Conservation (phyloP, 2,888 invertebrate genomes). For the Choristoneura rosaceana region DNA sequence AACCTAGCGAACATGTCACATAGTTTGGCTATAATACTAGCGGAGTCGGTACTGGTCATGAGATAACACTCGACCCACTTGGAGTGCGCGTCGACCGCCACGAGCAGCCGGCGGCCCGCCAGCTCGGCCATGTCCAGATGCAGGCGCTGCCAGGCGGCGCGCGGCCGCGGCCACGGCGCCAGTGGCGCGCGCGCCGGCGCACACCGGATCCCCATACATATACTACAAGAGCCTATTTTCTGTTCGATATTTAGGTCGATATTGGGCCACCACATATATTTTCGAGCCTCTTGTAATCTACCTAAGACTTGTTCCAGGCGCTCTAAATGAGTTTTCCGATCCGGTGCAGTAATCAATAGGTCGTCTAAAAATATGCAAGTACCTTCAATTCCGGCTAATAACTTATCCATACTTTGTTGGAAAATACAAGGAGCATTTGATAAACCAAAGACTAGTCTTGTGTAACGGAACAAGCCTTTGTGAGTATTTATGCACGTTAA, state of each 20-base stretch:
- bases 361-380: constrained; percentile 37
- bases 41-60: constrained; percentile 29
- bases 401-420: constrained; percentile 27
- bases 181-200: constrained; percentile 40
- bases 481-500: constrained; percentile 26
- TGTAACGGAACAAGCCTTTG: constrained; percentile 18
- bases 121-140: constrained; percentile 42
- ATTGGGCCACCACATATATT: constrained; percentile 41
- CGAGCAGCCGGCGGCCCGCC: constrained; percentile 27
- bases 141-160: constrained; percentile 14
- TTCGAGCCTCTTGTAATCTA: constrained; percentile 25
- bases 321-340: constrained; percentile 21
- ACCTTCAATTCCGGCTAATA: constrained; percentile 23
- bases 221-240: constrained; percentile 38
- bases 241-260: constrained; percentile 42
- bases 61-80: constrained; percentile 42
- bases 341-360: constrained; percentile 21
- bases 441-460: constrained; percentile 25
- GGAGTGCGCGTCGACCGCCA: constrained; percentile 33
- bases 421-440: constrained; percentile 20
- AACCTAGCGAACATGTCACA: constrained; percentile 38
- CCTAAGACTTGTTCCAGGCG: constrained; percentile 28
- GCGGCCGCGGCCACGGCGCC: constrained; percentile 40
- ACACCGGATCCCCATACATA: constrained; percentile 33
- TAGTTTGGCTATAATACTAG: constrained; percentile 31